Conservation (phyloP, 2,888 invertebrate species). For the Luffia ferchaultella region DNA sequence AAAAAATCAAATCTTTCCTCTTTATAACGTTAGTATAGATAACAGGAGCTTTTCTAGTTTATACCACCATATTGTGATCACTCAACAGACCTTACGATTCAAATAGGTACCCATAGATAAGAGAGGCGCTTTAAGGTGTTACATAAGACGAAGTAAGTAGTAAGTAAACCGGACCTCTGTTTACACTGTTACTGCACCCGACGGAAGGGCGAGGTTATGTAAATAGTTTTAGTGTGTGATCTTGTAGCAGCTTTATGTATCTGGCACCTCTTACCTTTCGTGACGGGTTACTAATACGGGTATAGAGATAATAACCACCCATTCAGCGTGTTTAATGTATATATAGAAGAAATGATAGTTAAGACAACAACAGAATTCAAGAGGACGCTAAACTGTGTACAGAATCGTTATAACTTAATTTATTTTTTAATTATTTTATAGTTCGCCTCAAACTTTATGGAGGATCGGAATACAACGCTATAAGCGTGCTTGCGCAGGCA, state of each 20-base stretch:
- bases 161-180: neutral
- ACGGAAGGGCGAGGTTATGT: neutral
- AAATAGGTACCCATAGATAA: neutral
- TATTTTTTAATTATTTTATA: too few relatives aligned
- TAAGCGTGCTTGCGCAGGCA: too few relatives aligned
- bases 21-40: neutral
- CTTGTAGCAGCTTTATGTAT: neutral
- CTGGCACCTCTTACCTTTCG: neutral
- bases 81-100: neutral
- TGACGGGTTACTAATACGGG: neutral
- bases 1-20: neutral
- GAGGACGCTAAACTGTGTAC: too few relatives aligned
- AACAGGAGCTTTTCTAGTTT: neutral
- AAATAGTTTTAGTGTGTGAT: neutral
- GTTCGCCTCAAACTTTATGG: too few relatives aligned
- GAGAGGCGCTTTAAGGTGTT: too few relatives aligned
- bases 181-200: neutral
- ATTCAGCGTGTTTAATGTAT: too few relatives aligned
- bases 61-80: neutral
- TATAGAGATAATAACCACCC: neutral
- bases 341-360: too few relatives aligned
- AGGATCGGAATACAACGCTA: too few relatives aligned
- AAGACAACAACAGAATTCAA: too few relatives aligned
- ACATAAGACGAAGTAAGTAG: neutral
- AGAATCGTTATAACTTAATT: too few relatives aligned